phyloP scores from a whole-genome alignment of 2,797 vertebrate genomes.

The Garrulus glandarius region DNA sequence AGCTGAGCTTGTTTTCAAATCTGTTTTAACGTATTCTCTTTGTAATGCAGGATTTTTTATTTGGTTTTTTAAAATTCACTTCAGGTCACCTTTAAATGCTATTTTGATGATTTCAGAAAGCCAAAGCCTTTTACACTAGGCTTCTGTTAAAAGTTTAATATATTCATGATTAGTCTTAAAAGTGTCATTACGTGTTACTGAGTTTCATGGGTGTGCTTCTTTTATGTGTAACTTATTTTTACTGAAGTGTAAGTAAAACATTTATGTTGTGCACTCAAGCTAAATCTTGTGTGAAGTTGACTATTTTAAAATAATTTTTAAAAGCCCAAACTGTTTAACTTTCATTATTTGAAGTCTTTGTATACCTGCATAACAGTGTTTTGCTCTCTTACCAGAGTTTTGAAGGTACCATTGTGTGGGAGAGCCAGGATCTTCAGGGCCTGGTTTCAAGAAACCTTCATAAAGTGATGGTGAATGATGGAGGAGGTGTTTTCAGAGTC shows the following conservation, averaged over 20 bases:
- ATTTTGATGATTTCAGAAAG: background rate
- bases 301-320: background rate
- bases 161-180: background rate
- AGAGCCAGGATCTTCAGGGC: slow-evolving; percentile 85
- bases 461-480: slow-evolving; percentile 83
- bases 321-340: background rate
- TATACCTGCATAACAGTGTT: background rate
- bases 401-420: slow-evolving; percentile 94
- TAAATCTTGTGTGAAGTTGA: background rate
- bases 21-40: background rate
- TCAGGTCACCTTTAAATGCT: background rate
- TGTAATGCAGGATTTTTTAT: background rate
- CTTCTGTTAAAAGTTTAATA: background rate
- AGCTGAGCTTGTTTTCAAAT: background rate
- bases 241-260: background rate
- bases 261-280: background rate
- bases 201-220: background rate
- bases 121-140: background rate
- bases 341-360: background rate
- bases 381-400: slow-evolving; percentile 83
- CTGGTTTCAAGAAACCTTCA: slow-evolving; percentile 86
- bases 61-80: background rate
- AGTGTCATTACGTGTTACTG: background rate
- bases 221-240: background rate
- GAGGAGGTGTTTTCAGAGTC: slow-evolving; percentile 90